Evolutionary conservation across 2,888 invertebrate genomes (phyloP).

Genomic region (Nesidiocoris tenuis): DNA sequence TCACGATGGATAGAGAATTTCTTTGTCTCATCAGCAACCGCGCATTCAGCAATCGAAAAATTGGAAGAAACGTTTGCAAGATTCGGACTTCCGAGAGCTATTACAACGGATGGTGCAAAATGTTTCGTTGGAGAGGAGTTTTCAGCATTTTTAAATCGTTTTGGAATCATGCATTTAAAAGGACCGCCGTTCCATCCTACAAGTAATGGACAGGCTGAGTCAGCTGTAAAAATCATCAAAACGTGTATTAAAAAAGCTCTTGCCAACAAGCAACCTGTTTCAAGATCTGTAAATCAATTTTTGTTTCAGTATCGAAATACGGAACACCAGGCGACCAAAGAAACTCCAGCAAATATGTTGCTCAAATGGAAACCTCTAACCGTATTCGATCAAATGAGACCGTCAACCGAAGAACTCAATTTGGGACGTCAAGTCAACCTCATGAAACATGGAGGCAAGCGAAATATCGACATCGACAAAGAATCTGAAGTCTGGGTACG

Average conservation of each 20-base stretch:
- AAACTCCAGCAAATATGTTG: conserved; percentile 6
- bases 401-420: not conserved
- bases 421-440: not conserved
- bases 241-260: not conserved
- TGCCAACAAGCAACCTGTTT: not conserved
- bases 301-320: conserved; percentile 12
- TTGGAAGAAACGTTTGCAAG: conserved; percentile 2
- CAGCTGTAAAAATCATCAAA: conserved; percentile 6
- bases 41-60: conserved; percentile 9
- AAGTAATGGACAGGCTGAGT: conserved; percentile 12
- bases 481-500: not conserved
- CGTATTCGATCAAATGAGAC: not conserved
- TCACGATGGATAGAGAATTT: conserved; percentile 29
- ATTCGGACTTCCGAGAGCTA: conserved; percentile 13
- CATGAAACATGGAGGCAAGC: too few species aligned
- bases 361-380: not conserved
- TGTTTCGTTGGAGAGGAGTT: conserved; percentile 7
- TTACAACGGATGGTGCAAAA: conserved; percentile 11
- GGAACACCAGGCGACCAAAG: not conserved
- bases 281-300: not conserved
- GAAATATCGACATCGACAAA: too few species aligned
- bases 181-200: conserved; percentile 33
- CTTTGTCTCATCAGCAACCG: conserved; percentile 6
- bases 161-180: conserved; percentile 10
- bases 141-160: conserved; percentile 8